Percentiles rank a stretch among this genome's conserved stretches.
Conservation (phyloP, 2,888 invertebrate genomes). For the Nasonia oneida region DNA sequence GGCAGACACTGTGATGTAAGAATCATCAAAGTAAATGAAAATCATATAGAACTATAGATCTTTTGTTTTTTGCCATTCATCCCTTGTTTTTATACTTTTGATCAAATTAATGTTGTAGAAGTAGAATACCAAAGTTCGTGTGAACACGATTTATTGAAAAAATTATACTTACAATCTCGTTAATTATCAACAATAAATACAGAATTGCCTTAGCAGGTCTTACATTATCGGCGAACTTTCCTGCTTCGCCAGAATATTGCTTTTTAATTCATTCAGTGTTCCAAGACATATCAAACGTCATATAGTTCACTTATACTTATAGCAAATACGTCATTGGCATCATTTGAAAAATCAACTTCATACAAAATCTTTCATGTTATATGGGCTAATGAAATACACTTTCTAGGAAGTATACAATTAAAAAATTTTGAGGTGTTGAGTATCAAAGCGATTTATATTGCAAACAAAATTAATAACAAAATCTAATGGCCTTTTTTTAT, state of each 20-base stretch:
- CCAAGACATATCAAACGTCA: background rate
- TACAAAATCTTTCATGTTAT: background rate
- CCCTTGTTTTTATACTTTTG: conserved; percentile 20
- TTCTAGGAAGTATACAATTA: background rate
- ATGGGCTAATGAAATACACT: background rate
- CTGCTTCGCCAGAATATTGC: background rate
- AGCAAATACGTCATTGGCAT: background rate
- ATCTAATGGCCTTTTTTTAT: background rate
- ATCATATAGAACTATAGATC: conserved; percentile 45
- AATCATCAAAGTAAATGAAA: conserved; percentile 60
- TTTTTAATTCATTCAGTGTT: background rate
- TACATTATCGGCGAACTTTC: background rate
- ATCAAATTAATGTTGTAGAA: background rate
- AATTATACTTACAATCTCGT: conserved; percentile 42
- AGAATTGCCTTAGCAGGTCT: background rate
- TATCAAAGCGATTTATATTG: background rate
- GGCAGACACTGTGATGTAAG: conserved; percentile 60
- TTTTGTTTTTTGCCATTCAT: conserved; percentile 43
- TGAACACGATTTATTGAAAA: conserved; percentile 48
- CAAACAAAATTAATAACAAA: background rate
- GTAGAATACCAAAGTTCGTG: conserved; percentile 17
- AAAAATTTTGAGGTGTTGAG: background rate
- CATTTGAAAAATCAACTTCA: background rate
- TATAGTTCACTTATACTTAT: background rate
- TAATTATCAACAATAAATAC: conserved; percentile 54